A percentile compares a stretch with the other conserved stretches of the same genome.
Evolutionary conservation across 2,888 invertebrate species (phyloP).

Genomic region (Xylophagus ater): DNA sequence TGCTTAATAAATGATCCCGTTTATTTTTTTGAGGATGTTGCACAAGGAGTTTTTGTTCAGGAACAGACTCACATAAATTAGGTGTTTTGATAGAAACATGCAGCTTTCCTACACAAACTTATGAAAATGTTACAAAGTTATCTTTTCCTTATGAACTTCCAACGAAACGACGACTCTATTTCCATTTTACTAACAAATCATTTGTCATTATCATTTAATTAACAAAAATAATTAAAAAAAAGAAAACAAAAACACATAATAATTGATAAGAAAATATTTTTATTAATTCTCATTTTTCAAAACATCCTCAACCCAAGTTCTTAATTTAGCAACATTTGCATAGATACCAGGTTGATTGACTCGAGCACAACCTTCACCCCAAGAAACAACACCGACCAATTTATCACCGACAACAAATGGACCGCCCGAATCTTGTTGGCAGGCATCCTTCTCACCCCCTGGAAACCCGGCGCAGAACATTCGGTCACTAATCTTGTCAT

Average conservation of each 20-base stretch:
- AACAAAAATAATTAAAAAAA: too few species aligned
- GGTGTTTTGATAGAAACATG: too few species aligned
- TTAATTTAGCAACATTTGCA: slow-evolving; percentile 7
- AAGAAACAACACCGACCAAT: slow-evolving; percentile 12
- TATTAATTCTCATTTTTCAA: slow-evolving; percentile 1
- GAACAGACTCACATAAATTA: too few species aligned
- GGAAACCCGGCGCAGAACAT: slow-evolving; percentile 45
- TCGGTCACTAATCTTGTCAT: slow-evolving; percentile 31
- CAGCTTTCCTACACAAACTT: too few species aligned
- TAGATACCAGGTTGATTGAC: slow-evolving; percentile 10
- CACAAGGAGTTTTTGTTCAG: too few species aligned
- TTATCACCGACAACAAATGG: slow-evolving; percentile 6
- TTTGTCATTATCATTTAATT: too few species aligned
- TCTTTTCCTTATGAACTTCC: too few species aligned
- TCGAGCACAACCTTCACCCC: slow-evolving; percentile 8
- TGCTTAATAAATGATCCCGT: too few species aligned
- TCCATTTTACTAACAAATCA: too few species aligned
- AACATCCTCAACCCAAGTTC: slow-evolving; percentile 11
- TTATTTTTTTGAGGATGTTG: too few species aligned
- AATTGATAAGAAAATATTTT: not conserved
- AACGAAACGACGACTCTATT: too few species aligned
- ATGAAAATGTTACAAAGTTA: too few species aligned
- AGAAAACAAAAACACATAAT: not conserved
- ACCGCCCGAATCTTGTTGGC: slow-evolving; percentile 13
- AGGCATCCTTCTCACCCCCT: slow-evolving; percentile 32